phyloP scores from a whole-genome alignment of 2,797 vertebrate genomes.

The Okamejei kenojei region DNA sequence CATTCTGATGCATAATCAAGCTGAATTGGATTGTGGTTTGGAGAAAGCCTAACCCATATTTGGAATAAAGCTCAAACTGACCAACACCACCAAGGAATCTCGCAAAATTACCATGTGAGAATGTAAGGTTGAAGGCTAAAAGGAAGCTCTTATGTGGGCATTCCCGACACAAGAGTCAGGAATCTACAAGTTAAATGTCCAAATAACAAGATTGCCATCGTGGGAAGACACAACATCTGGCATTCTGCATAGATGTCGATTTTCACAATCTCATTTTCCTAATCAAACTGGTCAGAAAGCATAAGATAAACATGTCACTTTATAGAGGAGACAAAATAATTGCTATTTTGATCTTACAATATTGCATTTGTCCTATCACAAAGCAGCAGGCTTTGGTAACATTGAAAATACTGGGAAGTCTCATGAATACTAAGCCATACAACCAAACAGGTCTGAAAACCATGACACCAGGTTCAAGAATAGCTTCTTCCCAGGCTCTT shows the following conservation, averaged over 20 bases:
- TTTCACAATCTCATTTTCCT: conserved; percentile 21
- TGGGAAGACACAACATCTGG: background rate
- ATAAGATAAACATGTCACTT: background rate
- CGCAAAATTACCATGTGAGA: background rate
- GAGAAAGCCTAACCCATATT: background rate
- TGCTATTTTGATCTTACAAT: background rate
- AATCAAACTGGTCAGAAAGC: conserved; percentile 16
- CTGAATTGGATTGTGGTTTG: background rate
- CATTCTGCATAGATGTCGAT: background rate
- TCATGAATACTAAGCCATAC: background rate
- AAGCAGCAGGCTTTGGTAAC: background rate
- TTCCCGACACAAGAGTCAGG: background rate
- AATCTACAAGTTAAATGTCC: conserved; percentile 18
- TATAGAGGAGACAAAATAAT: background rate
- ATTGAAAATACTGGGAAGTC: background rate
- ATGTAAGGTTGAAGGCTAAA: background rate
- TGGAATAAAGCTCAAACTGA: background rate
- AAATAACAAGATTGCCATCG: background rate
- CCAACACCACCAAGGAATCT: background rate
- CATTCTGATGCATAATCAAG: background rate
- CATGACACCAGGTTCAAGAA: too few species aligned
- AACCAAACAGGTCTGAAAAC: too few species aligned
- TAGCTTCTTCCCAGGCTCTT: too few species aligned
- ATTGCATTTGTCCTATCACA: background rate
- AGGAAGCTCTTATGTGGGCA: background rate